Evolutionary conservation across 2,888 invertebrate species (phyloP).

Genomic region (Rhopalosiphum nymphaeae): DNA sequence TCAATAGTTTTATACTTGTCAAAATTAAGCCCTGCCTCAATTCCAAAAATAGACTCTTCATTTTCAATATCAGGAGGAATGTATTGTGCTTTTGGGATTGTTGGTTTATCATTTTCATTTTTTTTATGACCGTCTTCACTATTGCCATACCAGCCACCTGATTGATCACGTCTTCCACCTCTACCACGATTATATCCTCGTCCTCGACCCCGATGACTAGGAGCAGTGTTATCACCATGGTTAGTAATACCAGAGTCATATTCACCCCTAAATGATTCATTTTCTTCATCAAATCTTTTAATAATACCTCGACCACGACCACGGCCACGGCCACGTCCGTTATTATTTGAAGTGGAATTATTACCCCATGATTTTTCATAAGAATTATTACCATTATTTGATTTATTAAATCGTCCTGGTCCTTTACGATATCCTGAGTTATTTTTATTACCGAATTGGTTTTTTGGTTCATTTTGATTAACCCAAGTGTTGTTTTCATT

Average conservation of each 20-base stretch:
- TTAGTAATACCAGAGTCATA: neutral
- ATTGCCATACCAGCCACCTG: slow-evolving; percentile 57
- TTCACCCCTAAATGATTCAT: slow-evolving; percentile 15
- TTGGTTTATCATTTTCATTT: slow-evolving; percentile 44
- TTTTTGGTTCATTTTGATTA: neutral
- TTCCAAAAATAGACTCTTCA: slow-evolving; percentile 74
- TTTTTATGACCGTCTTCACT: slow-evolving; percentile 16
- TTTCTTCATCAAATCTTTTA: neutral
- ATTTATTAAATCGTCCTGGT: slow-evolving; percentile 17
- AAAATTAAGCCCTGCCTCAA: slow-evolving; percentile 92
- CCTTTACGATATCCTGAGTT: neutral
- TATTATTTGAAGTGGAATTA: slow-evolving; percentile 14
- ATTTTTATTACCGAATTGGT: neutral
- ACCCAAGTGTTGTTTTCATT: neutral
- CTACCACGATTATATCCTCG: slow-evolving; percentile 66
- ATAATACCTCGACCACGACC: slow-evolving; percentile 68
- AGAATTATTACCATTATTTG: neutral
- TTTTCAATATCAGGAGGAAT: slow-evolving; percentile 83
- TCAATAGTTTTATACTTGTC: slow-evolving; percentile 90
- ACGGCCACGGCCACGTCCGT: neutral
- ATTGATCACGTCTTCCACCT: slow-evolving; percentile 66
- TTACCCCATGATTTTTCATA: neutral
- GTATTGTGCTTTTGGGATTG: slow-evolving; percentile 72
- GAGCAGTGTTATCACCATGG: neutral
- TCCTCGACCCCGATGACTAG: slow-evolving; percentile 28